phyloP scores from a whole-genome alignment of 2,888 invertebrate genomes.

The Campoplex capitator region DNA sequence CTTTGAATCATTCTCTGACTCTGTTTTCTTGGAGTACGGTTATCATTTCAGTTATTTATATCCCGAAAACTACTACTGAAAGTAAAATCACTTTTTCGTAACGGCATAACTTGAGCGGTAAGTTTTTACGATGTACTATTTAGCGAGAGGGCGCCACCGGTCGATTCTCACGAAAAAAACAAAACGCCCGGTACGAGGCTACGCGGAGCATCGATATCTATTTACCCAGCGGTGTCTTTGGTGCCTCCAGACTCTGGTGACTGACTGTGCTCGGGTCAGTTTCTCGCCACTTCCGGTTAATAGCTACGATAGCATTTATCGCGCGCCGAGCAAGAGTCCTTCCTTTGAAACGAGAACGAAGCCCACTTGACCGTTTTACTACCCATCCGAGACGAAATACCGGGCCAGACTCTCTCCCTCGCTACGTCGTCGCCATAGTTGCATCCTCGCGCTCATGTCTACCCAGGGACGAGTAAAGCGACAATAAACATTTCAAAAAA shows the following conservation, averaged over 20 bases:
- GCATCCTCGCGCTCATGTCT: conserved; percentile 1
- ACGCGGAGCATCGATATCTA: neutral
- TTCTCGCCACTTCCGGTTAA: conserved; percentile 53
- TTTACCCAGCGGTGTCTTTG: neutral
- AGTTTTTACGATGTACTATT: conserved; percentile 14
- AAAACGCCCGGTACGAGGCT: neutral
- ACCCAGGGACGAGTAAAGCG: conserved; percentile 22
- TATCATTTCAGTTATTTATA: neutral
- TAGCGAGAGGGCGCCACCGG: conserved; percentile 13
- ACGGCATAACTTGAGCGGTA: neutral
- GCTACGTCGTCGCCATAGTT: neutral
- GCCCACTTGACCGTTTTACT: conserved; percentile 34
- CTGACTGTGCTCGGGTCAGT: neutral
- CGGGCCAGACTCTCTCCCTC: neutral
- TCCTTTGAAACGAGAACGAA: conserved; percentile 30
- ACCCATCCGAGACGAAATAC: conserved; percentile 35
- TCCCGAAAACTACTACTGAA: neutral
- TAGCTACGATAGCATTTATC: conserved; percentile 41
- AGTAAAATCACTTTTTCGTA: neutral
- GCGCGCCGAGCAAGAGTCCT: neutral
- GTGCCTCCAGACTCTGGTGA: neutral
- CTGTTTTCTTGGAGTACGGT: neutral
- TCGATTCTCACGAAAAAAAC: neutral
- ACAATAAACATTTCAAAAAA: conserved; percentile 16
- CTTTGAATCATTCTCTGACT: neutral